Percentiles rank a stretch among this genome's conserved stretches.
phyloP scores from a whole-genome alignment of 2,888 invertebrate genomes.

The Argynnis bischoffii region DNA sequence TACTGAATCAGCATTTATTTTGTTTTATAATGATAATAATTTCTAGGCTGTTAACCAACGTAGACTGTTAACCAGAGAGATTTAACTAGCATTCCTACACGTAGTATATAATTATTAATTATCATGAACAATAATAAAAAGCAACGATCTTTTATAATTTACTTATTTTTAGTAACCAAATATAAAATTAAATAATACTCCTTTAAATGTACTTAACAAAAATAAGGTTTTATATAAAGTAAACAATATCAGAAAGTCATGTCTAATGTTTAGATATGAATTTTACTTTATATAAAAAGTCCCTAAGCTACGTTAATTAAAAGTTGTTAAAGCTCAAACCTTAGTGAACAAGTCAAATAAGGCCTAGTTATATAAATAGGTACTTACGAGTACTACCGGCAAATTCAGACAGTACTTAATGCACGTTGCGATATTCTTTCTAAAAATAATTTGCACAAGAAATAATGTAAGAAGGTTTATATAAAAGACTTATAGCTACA shows the following conservation, averaged over 20 bases:
- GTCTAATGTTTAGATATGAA: too few relatives aligned
- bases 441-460: conserved; percentile 11
- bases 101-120: neutral
- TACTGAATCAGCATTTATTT: neutral
- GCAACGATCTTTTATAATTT: conserved; percentile 13
- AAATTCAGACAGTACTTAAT: neutral
- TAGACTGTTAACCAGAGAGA: neutral
- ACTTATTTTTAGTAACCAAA: neutral
- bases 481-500: neutral
- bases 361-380: too few relatives aligned
- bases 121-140: conserved; percentile 14
- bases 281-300: too few relatives aligned
- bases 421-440: neutral
- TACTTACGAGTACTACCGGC: too few relatives aligned
- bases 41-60: neutral
- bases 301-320: too few relatives aligned
- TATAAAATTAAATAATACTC: too few relatives aligned
- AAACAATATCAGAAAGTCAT: too few relatives aligned
- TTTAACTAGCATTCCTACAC: neutral
- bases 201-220: too few relatives aligned
- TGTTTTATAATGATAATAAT: neutral
- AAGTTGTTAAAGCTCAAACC: neutral
- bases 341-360: too few relatives aligned
- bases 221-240: too few relatives aligned
- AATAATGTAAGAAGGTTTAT: neutral